Evolutionary conservation across 2,888 invertebrate genomes (phyloP), one percentile per base, ranked within the genome.

Genomic region (Amphipyra berbera): DNA sequence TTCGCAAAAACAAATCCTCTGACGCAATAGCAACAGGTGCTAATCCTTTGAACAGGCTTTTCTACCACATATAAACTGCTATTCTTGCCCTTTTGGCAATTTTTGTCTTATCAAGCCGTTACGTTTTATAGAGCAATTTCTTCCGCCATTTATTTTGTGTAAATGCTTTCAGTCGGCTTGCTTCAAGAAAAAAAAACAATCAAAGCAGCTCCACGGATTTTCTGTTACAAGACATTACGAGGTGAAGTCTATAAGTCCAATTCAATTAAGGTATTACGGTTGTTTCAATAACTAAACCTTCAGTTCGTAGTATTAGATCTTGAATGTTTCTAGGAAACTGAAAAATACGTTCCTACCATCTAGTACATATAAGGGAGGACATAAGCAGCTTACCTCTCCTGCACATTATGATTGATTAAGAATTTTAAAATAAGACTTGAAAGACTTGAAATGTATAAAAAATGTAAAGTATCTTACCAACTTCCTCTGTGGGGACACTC

Each of bases 401-500:
- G n/a, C 5, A 3, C 30, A 30, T 21, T 3, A 21, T 21, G 21
- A 21, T 21, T 21, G 21, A 21, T 3, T 21, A 21, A 21, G 21
- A 21, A 3, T 21, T 21, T 21, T 21, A 21, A 21, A 21, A 2
- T 21, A 21, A 21, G 21, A 21, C 21, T 21, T 21, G 21, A 21
- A 21, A 21, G 21, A n/a, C n/a, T n/a, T n/a, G n/a, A n/a, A n/a
- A n/a, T n/a, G n/a, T n/a, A n/a, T n/a, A n/a, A n/a, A n/a, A n/a
- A n/a, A n/a, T n/a, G n/a, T n/a, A 30, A 30, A 30, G 6, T 7
- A 6, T 7, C 88, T 88, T 85, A 93, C 95, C 96, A 69, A 95
- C 88, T 93, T 96, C 96, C 70, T 95, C 95, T 2, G 90, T 83
- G 27, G 95, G 91, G 7, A 96, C 96, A 70, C 94, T 90, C 78